phyloP scores from a whole-genome alignment of 2,113 vertebrate species.

The Xenopus tropicalis region DNA sequence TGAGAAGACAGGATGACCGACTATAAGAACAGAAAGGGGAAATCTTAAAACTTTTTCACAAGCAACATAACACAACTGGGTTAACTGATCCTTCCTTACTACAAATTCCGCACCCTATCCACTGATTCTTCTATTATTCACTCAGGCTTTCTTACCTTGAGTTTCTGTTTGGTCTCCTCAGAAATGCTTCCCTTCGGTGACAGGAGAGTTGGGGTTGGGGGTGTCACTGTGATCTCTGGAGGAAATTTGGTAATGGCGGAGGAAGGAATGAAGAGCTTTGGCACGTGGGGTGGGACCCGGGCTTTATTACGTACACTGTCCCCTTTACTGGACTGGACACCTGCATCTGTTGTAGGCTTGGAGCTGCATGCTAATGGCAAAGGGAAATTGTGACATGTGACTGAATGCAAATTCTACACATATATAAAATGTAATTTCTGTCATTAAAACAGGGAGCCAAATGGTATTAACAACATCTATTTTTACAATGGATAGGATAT shows the following conservation, averaged over 20 bases:
- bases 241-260: conserved; percentile 85
- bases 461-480: no score
- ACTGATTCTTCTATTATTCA: no score
- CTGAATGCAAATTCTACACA: not conserved
- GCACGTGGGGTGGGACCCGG: conserved; percentile 85
- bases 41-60: not conserved
- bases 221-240: conserved; percentile 97
- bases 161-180: conserved; percentile 96
- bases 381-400: conserved; percentile 4
- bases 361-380: conserved; percentile 61
- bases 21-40: conserved; percentile 60
- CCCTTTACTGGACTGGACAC: conserved; percentile 65
- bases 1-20: conserved; percentile 95
- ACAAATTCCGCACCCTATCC: no score
- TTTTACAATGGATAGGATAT: no score
- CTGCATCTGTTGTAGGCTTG: conserved; percentile 62
- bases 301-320: conserved; percentile 80
- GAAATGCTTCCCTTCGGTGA: conserved; percentile 98
- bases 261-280: conserved; percentile 95
- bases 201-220: conserved; percentile 93
- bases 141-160: conserved; percentile 73
- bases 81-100: no score
- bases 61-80: not conserved
- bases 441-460: no score
- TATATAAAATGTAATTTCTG: not conserved